Evolutionary conservation across 2,888 invertebrate species (phyloP).

Genomic region (Drosophila subquinaria): DNA sequence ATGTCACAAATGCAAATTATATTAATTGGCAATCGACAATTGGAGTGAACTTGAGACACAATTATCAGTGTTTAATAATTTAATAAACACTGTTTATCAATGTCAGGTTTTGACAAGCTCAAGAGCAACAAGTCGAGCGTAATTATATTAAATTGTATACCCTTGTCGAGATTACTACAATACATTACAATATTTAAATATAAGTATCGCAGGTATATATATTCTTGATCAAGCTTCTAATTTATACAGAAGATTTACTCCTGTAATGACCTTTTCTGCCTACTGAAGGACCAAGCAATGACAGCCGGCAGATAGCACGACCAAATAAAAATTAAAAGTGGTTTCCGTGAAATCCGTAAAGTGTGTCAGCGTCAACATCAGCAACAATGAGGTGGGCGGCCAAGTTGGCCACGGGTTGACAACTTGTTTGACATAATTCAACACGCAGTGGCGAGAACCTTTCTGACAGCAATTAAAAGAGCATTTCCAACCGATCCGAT

Average conservation of each 20-base stretch:
- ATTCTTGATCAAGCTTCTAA: background rate
- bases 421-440: slow-evolving; percentile 70
- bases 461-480: slow-evolving; percentile 76
- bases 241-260: background rate
- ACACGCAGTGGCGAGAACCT: slow-evolving; percentile 53
- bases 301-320: slow-evolving; percentile 17
- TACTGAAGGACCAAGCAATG: slow-evolving; percentile 7
- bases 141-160: too few species aligned
- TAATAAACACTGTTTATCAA: background rate
- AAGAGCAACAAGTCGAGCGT: too few species aligned
- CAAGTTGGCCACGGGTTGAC: slow-evolving; percentile 48
- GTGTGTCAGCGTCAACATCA: slow-evolving; percentile 54
- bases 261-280: slow-evolving; percentile 4
- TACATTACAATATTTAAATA: too few species aligned
- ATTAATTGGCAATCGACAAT: background rate
- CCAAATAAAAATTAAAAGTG: slow-evolving; percentile 46
- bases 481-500: slow-evolving; percentile 60
- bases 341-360: slow-evolving; percentile 61
- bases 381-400: slow-evolving; percentile 1
- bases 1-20: background rate
- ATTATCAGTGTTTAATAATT: background rate
- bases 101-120: background rate
- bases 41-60: background rate
- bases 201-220: too few species aligned
- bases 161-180: too few species aligned